Percentiles rank a stretch among this genome's conserved stretches.
phyloP scores from a whole-genome alignment of 2,888 invertebrate species.

The Mesorhabditis spiculigera region DNA sequence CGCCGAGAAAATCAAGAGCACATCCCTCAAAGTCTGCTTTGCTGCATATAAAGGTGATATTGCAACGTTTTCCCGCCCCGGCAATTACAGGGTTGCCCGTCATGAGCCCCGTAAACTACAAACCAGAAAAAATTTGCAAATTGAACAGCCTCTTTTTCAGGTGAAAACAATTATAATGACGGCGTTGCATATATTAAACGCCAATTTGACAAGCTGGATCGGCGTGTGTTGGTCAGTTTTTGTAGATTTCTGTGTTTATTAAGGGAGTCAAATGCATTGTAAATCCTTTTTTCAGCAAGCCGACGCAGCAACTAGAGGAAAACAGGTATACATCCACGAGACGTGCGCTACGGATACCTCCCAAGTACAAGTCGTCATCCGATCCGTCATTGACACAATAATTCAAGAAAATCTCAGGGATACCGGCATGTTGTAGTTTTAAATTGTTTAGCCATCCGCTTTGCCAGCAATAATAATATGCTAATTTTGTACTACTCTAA shows the following conservation, averaged over 20 bases:
- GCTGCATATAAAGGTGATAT: slow-evolving; percentile 34
- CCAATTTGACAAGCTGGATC: slow-evolving; percentile 28
- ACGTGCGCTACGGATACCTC: slow-evolving; percentile 42
- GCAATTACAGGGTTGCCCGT: too few relatives aligned
- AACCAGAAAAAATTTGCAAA: not conserved
- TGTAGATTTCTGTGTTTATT: not conserved
- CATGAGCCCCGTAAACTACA: not conserved
- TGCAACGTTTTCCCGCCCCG: not conserved
- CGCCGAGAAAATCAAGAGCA: slow-evolving; percentile 41
- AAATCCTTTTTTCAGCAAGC: not conserved
- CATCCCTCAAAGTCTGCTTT: slow-evolving; percentile 34
- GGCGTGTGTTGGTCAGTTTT: slow-evolving; percentile 13
- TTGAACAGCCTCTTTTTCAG: slow-evolving; percentile 21
- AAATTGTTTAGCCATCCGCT: too few relatives aligned
- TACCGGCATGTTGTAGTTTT: slow-evolving; percentile 46
- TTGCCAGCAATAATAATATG: too few relatives aligned
- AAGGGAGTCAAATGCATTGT: not conserved
- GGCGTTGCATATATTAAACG: slow-evolving; percentile 32
- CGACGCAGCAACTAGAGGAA: not conserved
- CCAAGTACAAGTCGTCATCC: slow-evolving; percentile 42
- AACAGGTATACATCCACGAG: slow-evolving; percentile 43
- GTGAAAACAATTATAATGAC: slow-evolving; percentile 32
- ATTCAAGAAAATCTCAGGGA: slow-evolving; percentile 50
- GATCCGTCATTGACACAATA: slow-evolving; percentile 52
- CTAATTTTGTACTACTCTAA: too few relatives aligned